Base-by-base conservation (phyloP, 2,888 invertebrate genomes). In the Microctonus hyperodae region DNA sequence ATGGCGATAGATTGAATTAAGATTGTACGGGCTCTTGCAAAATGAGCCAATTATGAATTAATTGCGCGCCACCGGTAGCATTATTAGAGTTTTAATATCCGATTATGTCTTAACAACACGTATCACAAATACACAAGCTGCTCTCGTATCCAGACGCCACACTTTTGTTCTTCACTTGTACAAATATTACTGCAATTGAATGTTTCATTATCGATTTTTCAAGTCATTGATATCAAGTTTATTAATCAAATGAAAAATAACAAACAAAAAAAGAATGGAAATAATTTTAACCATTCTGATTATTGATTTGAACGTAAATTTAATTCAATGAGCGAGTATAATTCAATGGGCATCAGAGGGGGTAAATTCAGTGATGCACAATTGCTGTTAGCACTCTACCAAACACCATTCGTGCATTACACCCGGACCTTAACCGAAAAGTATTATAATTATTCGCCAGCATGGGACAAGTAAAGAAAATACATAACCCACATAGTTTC, bases 1-100 rank as follows among this genome's bases (percentile, higher is more conserved):
- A 81, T 77, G 79, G 81, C 81, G 80, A 81, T 83, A 83, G 82
- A 83, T 83, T 83, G 79, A 83, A 83, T 83, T 83, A 82, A 83
- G 83, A 83, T 83, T 82, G 79, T 75, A 75, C 72, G 73, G 75
- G 76, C 78, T 79, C 76, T 76, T 75, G 79, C 76, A 71, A 78
- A 81, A 81, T 81, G 79, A 79, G 81, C 81, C 82, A 83, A 83
- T 83, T 83, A 83, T 80, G 78, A 82, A 82, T 83, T 83, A 83
- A 83, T 83, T 83, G 79, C 76, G 69, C 73, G 64, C 74, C 75
- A 74, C 78, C 72, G 75, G 79, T 81, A 80, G 79, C 78, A 75
- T 79, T 79, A 79, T 77, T 72, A 70, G 78, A 75, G 74, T 75
- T 81, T 82, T 80, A 83, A 81, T 80, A 82, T 79, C 80, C 77